A percentile compares a stretch with the other conserved stretches of the same genome.
These are phyloP conservation scores for Baronia brevicornis DNA, from an alignment of 2,888 invertebrate genomes.

Conservation along the genomic window DNA sequence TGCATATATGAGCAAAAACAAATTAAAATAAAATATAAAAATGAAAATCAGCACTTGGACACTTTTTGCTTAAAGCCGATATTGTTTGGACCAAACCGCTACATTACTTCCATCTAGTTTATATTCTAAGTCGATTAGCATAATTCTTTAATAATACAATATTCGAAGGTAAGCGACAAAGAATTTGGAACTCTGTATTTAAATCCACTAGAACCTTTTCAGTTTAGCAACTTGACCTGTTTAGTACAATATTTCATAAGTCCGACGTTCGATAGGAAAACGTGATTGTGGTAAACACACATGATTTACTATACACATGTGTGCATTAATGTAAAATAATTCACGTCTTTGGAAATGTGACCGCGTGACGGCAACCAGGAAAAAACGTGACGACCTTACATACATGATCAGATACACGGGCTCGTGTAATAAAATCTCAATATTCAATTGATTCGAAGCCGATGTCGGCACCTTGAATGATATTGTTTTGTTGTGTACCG, in stretches of 20 bases:
- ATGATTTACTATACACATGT: slow-evolving; percentile 15
- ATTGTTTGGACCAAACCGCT: slow-evolving; percentile 18
- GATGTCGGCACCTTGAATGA: slow-evolving; percentile 4
- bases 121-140: slow-evolving; percentile 40
- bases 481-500: slow-evolving; percentile 12
- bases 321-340: slow-evolving; percentile 17
- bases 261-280: slow-evolving; percentile 10
- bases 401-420: slow-evolving; percentile 11
- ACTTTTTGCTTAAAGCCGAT: slow-evolving; percentile 1
- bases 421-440: slow-evolving; percentile 12
- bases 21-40: neutral
- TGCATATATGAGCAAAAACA: neutral
- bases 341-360: slow-evolving; percentile 13
- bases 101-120: slow-evolving; percentile 37
- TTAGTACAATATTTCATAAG: slow-evolving; percentile 6
- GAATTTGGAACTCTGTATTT: slow-evolving; percentile 3
- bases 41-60: neutral
- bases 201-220: neutral
- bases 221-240: neutral
- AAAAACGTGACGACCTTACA: slow-evolving; percentile 12
- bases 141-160: slow-evolving; percentile 40
- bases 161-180: slow-evolving; percentile 16
- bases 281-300: slow-evolving; percentile 10
- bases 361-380: slow-evolving; percentile 14
- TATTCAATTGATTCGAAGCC: slow-evolving; percentile 11